Evolutionary conservation across 1,140 invertebrate genomes (phyloP).

Genomic region (Cotesia glomerata): DNA sequence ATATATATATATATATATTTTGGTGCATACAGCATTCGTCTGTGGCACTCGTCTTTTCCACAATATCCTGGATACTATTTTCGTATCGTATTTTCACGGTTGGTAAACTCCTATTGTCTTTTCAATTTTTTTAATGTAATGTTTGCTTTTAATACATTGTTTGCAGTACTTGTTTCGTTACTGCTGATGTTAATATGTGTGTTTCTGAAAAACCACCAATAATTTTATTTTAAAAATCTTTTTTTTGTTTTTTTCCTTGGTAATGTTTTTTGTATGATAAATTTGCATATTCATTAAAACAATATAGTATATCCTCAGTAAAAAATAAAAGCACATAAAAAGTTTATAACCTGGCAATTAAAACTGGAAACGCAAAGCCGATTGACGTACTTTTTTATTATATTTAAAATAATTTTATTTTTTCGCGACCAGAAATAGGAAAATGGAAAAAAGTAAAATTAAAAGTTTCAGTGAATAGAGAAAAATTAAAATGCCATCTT

Average conservation of each 20-base stretch:
- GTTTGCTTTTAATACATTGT: not conserved
- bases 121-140: not conserved
- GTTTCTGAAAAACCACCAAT: no score
- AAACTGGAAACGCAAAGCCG: not conserved
- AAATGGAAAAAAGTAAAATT: not conserved
- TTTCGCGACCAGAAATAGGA: not conserved
- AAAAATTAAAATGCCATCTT: not conserved
- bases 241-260: not conserved
- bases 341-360: slow-evolving; percentile 3
- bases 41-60: not conserved
- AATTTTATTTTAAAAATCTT: not conserved
- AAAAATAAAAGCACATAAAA: slow-evolving; percentile 6
- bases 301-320: no score
- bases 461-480: no score
- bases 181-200: no score
- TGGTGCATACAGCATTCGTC: not conserved
- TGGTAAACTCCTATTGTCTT: slow-evolving; percentile 19
- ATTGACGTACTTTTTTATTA: not conserved
- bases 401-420: not conserved
- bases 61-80: slow-evolving; percentile 21
- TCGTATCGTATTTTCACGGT: slow-evolving; percentile 16
- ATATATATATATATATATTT: not conserved
- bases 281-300: slow-evolving; percentile 1
- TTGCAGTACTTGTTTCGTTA: not conserved
- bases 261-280: not conserved